Evolutionary conservation across 2,888 invertebrate species (phyloP).

Genomic region (Chrysolina haemoptera): DNA sequence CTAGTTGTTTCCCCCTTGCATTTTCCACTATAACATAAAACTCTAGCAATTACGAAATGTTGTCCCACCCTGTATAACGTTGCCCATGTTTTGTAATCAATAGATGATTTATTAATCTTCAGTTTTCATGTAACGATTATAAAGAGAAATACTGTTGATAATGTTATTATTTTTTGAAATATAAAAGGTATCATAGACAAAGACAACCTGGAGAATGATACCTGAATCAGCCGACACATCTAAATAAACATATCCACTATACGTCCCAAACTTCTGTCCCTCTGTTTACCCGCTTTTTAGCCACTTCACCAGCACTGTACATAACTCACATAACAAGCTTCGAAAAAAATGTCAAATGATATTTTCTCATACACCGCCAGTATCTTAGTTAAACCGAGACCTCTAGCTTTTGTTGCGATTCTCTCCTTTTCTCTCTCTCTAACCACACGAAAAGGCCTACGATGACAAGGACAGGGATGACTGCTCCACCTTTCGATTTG

Average conservation of each 20-base stretch:
- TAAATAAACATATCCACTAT: no score
- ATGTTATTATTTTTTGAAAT: not conserved
- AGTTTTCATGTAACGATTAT: not conserved
- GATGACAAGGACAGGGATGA: slow-evolving; percentile 24
- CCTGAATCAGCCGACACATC: no score
- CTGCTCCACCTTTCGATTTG: slow-evolving; percentile 42
- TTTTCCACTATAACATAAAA: no score
- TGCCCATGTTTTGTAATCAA: no score
- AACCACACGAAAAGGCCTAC: not conserved
- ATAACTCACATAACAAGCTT: not conserved
- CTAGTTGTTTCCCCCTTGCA: no score
- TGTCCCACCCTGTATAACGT: no score
- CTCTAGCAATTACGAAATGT: no score
- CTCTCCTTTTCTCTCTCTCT: not conserved
- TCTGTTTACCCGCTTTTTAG: no score
- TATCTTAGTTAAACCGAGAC: slow-evolving; percentile 54
- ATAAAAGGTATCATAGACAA: no score
- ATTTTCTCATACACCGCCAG: slow-evolving; percentile 52
- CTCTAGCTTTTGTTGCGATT: slow-evolving; percentile 38
- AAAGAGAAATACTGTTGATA: not conserved
- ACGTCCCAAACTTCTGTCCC: no score
- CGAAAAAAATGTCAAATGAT: slow-evolving; percentile 57
- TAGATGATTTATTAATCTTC: no score
- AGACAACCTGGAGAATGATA: no score
- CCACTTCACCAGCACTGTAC: slow-evolving; percentile 5